phyloP scores from a whole-genome alignment of 2,113 vertebrate species.

The Turdus rufiventris region DNA sequence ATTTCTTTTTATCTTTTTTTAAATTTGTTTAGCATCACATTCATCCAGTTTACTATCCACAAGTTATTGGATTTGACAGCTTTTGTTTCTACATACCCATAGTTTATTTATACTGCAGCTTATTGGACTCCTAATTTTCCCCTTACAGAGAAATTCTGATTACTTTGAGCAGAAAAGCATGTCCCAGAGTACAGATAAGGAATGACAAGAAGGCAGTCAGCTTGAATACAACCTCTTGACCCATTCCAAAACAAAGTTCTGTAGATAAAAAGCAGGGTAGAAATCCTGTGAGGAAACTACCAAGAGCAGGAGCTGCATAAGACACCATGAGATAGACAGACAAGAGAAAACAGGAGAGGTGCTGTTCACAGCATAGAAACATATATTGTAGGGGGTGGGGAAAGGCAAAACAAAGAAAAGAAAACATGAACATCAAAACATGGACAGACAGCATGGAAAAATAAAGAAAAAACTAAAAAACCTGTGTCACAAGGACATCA shows the following conservation, averaged over 20 bases:
- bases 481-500: not conserved
- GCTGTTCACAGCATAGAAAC: not conserved
- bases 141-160: not conserved
- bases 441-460: not conserved
- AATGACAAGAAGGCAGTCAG: not conserved
- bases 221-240: not conserved
- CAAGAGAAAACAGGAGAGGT: not conserved
- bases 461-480: not conserved
- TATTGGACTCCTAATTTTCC: not conserved
- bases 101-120: not conserved
- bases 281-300: not conserved
- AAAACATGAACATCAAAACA: not conserved
- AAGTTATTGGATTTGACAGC: not conserved
- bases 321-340: not conserved
- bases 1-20: not conserved
- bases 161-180: not conserved
- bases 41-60: not conserved
- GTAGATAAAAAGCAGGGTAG: not conserved
- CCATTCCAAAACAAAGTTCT: not conserved
- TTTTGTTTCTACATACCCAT: not conserved
- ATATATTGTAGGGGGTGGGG: not conserved
- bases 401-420: no score
- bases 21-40: not conserved
- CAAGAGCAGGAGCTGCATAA: not conserved
- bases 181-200: not conserved